These are phyloP conservation scores for Telmatherina bonti DNA, from an alignment of 2,797 vertebrate species.

Conservation along the genomic window DNA sequence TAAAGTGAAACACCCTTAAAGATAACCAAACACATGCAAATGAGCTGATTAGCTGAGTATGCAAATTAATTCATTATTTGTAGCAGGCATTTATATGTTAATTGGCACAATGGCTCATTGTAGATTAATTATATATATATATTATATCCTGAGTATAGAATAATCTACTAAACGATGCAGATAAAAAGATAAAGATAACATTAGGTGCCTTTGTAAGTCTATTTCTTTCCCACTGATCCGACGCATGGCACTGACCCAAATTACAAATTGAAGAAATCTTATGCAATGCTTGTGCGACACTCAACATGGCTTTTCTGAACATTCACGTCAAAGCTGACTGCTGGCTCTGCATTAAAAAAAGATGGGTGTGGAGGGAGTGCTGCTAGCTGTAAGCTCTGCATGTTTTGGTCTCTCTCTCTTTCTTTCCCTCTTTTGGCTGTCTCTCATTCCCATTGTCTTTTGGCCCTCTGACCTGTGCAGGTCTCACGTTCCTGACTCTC, in stretches of 20 bases:
- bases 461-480: conserved; percentile 74
- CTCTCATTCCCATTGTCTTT: conserved; percentile 63
- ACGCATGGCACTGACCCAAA: conserved; percentile 51
- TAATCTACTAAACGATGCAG: conserved; percentile 59
- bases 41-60: conserved; percentile 70
- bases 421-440: conserved; percentile 27
- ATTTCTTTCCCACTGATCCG: conserved; percentile 53
- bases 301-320: conserved; percentile 46
- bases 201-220: conserved; percentile 48
- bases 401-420: conserved; percentile 34
- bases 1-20: conserved; percentile 69
- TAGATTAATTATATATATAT: conserved; percentile 64
- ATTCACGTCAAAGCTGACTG: conserved; percentile 44
- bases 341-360: conserved; percentile 44
- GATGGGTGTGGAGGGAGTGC: conserved; percentile 24
- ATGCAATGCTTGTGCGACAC: conserved; percentile 43
- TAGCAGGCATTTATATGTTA: conserved; percentile 73
- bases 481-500: conserved; percentile 81
- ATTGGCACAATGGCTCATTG: conserved; percentile 60
- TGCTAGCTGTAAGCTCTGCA: conserved; percentile 47
- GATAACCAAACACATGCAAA: conserved; percentile 80
- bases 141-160: conserved; percentile 60
- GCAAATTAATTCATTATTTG: conserved; percentile 74
- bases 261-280: conserved; percentile 60
- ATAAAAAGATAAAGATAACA: conserved; percentile 67